Evolutionary conservation across 2,797 vertebrate genomes (phyloP).

Genomic region (Scolopax bukidnonensis): DNA sequence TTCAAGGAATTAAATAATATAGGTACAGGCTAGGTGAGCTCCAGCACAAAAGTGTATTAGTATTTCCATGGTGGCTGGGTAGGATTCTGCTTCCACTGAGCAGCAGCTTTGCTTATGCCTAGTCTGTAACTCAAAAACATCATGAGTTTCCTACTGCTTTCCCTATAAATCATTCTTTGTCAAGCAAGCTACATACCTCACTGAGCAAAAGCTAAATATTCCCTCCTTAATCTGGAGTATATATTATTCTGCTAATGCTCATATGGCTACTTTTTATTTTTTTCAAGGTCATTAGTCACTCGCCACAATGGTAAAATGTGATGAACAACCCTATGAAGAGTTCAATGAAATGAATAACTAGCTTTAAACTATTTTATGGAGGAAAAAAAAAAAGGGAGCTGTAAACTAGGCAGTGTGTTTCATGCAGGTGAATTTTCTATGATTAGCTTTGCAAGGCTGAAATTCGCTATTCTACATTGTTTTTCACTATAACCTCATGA

Average conservation of each 20-base stretch:
- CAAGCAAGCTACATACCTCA: constrained; percentile 22
- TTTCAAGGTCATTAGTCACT: constrained; percentile 55
- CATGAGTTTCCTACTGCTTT: constrained; percentile 30
- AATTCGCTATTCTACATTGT: not conserved
- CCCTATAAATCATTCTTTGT: constrained; percentile 40
- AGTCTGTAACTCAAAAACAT: not conserved
- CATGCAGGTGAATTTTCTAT: not conserved
- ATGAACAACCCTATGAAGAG: constrained; percentile 53
- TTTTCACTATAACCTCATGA: not conserved
- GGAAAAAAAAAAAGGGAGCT: not conserved
- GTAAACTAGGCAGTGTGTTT: constrained; percentile 14
- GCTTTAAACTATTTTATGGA: constrained; percentile 28
- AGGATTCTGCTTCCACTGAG: not conserved
- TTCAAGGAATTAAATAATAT: not conserved
- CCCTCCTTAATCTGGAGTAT: constrained; percentile 48
- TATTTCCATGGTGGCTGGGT: not conserved
- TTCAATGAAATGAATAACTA: constrained; percentile 64
- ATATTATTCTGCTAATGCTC: constrained; percentile 53
- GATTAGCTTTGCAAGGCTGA: not conserved
- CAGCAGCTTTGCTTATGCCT: not conserved
- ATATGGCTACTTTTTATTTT: constrained; percentile 36
- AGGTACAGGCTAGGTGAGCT: not conserved
- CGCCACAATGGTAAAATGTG: constrained; percentile 39
- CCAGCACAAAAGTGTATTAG: not conserved
- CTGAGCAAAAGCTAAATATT: constrained; percentile 30